These are phyloP conservation scores for Tyto alba DNA, from an alignment of 2,113 vertebrate species.

Conservation along the genomic window DNA sequence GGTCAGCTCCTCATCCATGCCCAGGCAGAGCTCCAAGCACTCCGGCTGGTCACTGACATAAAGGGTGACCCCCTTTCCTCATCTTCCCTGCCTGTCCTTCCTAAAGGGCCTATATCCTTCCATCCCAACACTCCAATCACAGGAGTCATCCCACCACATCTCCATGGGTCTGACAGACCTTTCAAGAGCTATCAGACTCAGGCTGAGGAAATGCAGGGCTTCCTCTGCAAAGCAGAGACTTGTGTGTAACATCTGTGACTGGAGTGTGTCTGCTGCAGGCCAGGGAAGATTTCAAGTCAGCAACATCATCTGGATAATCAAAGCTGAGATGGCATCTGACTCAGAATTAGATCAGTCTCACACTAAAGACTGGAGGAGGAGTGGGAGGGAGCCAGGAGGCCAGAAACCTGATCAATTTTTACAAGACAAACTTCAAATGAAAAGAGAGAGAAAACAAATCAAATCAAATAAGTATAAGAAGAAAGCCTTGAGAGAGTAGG, in stretches of 20 bases:
- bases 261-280: rapidly evolving
- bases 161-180: background rate
- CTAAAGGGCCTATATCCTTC: no score
- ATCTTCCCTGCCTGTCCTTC: no score
- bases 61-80: no score
- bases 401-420: background rate
- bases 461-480: background rate
- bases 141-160: no score
- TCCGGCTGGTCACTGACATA: no score
- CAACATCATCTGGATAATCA: background rate
- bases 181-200: background rate
- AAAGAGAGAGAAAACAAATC: background rate
- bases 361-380: constrained; percentile 3
- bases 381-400: constrained; percentile 20
- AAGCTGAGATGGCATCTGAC: background rate
- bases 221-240: background rate
- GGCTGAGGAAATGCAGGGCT: background rate
- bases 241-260: background rate
- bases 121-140: no score
- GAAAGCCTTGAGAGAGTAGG: background rate
- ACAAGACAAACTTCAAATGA: background rate
- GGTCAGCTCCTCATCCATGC: no score
- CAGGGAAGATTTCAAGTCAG: background rate
- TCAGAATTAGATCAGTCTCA: constrained; percentile 49
- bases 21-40: no score